Evolutionary conservation across 1,140 invertebrate species (phyloP).

Genomic region (Oryctes rhinoceros): DNA sequence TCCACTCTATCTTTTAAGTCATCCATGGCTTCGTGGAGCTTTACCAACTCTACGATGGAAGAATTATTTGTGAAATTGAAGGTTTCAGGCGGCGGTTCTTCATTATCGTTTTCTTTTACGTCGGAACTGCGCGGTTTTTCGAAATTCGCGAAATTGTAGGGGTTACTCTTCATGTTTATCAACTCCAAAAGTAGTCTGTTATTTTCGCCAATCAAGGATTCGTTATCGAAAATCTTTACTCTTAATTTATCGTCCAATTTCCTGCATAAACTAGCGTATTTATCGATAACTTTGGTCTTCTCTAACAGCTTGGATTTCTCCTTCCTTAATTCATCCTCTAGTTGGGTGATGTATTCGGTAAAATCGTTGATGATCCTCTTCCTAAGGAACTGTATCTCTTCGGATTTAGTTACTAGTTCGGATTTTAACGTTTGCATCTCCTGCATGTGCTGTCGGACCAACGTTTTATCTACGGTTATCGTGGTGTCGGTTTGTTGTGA

Average conservation of each 20-base stretch:
- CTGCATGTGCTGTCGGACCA: not conserved
- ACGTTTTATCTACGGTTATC: not conserved
- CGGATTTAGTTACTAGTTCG: not conserved
- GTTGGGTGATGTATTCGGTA: not conserved
- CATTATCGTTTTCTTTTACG: not conserved
- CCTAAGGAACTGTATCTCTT: conserved; percentile 13
- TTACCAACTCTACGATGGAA: not conserved
- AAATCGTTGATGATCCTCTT: conserved; percentile 8
- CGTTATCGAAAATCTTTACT: not conserved
- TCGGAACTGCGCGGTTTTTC: not conserved
- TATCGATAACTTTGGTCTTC: not conserved
- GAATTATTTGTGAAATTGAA: not conserved
- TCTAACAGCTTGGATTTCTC: not conserved
- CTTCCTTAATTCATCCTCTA: not conserved
- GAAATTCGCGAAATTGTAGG: not conserved
- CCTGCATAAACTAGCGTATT: not conserved
- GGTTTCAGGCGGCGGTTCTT: not conserved
- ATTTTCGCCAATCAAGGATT: not conserved
- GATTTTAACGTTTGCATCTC: not conserved
- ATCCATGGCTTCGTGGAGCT: not conserved
- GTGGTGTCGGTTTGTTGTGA: not conserved
- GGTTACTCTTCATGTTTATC: not conserved
- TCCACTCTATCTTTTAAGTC: not conserved
- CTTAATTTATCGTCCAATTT: not conserved
- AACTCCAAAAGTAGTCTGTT: not conserved